Conservation (phyloP, 2,797 vertebrate genomes). For the Danio jaintianensis region DNA sequence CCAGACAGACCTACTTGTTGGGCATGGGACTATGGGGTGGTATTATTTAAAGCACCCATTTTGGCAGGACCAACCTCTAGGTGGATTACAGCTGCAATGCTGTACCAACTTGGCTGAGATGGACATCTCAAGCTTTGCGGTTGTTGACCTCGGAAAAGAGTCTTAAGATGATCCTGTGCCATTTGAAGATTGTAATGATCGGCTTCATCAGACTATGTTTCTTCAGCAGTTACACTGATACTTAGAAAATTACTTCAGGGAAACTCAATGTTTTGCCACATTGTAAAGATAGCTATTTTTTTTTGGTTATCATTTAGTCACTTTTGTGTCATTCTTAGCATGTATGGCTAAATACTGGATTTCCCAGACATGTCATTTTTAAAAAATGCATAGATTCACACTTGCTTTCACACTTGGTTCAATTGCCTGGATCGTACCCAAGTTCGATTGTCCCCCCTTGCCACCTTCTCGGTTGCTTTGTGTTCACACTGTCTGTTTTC, state of each 20-base stretch:
- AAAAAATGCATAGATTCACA: neutral
- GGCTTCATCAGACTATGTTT: neutral
- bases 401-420: too few species aligned
- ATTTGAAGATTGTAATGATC: conserved; percentile 26
- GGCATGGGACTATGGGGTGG: conserved; percentile 50
- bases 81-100: conserved; percentile 59
- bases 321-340: neutral
- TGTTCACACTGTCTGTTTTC: too few species aligned
- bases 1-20: conserved; percentile 62
- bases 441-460: too few species aligned
- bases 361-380: too few species aligned
- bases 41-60: conserved; percentile 58
- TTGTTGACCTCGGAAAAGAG: conserved; percentile 29
- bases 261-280: neutral
- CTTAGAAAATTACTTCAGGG: neutral
- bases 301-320: too few species aligned
- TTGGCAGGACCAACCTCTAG: conserved; percentile 55
- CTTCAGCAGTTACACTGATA: neutral
- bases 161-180: conserved; percentile 45
- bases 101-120: conserved; percentile 58
- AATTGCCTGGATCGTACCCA: too few species aligned
- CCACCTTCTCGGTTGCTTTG: too few species aligned
- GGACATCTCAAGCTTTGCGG: conserved; percentile 47
- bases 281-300: neutral
- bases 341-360: too few species aligned